phyloP scores from a whole-genome alignment of 2,888 invertebrate species.

The Notocelia uddmanniana region DNA sequence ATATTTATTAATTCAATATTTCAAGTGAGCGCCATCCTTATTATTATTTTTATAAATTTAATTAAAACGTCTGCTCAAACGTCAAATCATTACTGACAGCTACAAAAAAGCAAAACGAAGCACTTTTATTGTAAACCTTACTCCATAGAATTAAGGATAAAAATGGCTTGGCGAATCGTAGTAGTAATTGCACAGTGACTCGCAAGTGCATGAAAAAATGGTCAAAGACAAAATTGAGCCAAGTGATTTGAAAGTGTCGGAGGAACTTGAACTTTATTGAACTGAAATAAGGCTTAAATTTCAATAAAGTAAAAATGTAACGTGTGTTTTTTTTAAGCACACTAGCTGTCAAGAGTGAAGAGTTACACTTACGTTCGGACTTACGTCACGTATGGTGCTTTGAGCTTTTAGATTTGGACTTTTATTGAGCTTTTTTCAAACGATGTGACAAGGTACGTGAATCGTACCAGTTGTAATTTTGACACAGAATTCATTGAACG shows the following conservation, averaged over 20 bases:
- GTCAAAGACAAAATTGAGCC: neutral
- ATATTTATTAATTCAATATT: neutral
- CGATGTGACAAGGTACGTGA: neutral
- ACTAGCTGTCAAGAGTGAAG: slow-evolving; percentile 15
- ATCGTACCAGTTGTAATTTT: neutral
- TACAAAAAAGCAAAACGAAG: neutral
- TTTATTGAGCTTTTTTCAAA: slow-evolving; percentile 22
- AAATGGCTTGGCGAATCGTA: neutral
- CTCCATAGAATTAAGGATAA: neutral
- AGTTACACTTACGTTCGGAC: slow-evolving; percentile 30
- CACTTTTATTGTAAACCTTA: neutral
- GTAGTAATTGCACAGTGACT: slow-evolving; percentile 30
- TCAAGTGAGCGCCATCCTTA: neutral
- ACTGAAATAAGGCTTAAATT: neutral
- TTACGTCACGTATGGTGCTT: slow-evolving; percentile 11
- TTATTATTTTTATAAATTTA: neutral
- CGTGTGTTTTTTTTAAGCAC: neutral
- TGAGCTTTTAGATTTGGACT: slow-evolving; percentile 5
- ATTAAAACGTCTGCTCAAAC: neutral
- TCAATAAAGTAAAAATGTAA: neutral
- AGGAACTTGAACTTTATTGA: neutral
- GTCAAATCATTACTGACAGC: slow-evolving; percentile 9
- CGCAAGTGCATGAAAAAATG: slow-evolving; percentile 12
- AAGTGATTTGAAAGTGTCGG: neutral
- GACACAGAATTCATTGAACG: neutral